These are phyloP conservation scores for Dryobates pubescens DNA, from an alignment of 2,797 vertebrate species.

Conservation along the genomic window DNA sequence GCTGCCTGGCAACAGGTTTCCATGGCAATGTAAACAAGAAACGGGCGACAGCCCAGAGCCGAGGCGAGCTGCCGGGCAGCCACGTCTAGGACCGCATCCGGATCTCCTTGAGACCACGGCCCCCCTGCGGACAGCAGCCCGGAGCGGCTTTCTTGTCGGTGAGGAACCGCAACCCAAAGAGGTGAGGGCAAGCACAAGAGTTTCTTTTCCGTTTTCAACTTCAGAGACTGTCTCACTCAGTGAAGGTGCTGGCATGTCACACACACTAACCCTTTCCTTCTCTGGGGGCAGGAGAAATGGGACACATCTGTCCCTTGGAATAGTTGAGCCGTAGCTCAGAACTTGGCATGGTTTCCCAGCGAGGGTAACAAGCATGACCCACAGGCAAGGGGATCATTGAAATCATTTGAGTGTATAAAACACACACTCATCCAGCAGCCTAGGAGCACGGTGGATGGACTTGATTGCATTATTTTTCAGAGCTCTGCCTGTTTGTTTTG, in stretches of 20 bases:
- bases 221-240: fast-evolving
- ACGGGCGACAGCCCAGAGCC: background rate
- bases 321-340: background rate
- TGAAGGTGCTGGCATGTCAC: fast-evolving
- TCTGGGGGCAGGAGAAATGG: fast-evolving
- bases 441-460: background rate
- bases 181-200: background rate
- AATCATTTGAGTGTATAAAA: background rate
- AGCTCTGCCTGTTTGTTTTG: background rate
- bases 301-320: background rate
- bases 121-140: fast-evolving
- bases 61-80: background rate
- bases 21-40: constrained; percentile 33
- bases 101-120: background rate
- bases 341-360: background rate
- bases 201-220: background rate
- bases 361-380: background rate
- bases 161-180: background rate
- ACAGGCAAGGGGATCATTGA: fast-evolving
- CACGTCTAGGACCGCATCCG: fast-evolving
- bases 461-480: background rate
- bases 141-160: background rate
- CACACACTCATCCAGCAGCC: background rate
- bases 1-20: background rate
- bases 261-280: fast-evolving